phyloP scores from a whole-genome alignment of 2,888 invertebrate species.

The Pristionchus exspectatus region DNA sequence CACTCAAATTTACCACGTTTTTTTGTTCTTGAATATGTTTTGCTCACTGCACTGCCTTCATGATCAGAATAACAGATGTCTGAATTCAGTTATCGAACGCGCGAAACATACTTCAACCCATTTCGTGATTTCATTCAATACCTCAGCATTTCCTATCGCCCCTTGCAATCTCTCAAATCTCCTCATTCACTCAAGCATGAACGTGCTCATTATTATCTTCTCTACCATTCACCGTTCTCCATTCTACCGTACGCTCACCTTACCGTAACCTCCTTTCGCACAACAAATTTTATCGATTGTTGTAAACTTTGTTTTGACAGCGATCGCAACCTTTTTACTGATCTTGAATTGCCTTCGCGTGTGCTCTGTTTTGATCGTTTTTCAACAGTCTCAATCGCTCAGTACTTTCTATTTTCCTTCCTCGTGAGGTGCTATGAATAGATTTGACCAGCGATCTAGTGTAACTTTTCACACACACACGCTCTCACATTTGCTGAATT shows the following conservation, averaged over 20 bases:
- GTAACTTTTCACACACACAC: too few species aligned
- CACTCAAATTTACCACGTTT: not conserved
- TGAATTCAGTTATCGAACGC: too few species aligned
- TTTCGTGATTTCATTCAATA: too few species aligned
- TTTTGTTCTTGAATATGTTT: not conserved
- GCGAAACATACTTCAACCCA: too few species aligned
- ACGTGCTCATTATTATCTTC: not conserved
- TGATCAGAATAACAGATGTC: too few species aligned
- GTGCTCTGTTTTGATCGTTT: not conserved
- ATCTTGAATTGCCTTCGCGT: not conserved
- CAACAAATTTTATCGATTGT: conserved; percentile 43
- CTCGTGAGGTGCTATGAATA: not conserved
- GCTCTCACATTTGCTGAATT: too few species aligned
- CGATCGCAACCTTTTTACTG: not conserved
- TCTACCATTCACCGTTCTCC: not conserved
- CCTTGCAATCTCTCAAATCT: not conserved
- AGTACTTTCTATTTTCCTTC: not conserved
- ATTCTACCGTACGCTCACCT: not conserved
- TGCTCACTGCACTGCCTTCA: too few species aligned
- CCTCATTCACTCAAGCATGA: not conserved
- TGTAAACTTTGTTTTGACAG: conserved; percentile 50
- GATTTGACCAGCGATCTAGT: too few species aligned
- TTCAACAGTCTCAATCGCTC: not conserved
- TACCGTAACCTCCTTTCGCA: not conserved
- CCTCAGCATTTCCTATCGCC: too few species aligned